Evolutionary conservation across 2,888 invertebrate genomes (phyloP), one percentile per base, ranked within the genome.

Genomic region (Zele albiditarsus): DNA sequence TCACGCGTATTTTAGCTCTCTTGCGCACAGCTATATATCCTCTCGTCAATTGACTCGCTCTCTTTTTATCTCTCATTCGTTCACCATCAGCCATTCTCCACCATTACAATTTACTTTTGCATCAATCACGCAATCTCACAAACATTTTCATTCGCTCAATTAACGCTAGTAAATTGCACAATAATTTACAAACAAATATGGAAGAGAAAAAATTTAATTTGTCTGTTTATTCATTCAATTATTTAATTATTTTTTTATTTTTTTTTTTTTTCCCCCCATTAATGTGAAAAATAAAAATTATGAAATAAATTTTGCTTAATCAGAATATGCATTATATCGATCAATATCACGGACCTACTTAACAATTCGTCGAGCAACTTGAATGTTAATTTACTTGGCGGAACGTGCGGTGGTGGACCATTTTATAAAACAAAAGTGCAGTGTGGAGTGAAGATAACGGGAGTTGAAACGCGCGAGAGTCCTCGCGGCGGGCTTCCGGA

Each of bases 41-140:
- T 68, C 73, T 28, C 68, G 78, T 77, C 76, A 75, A 78, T 74
- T 75, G 71, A 77, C 78, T 75, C 75, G 73, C 68, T 68, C 75
- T 75, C 62, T 71, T 60, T 63, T 28, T 58, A 25, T 38, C 14
- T 72, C 63, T 38, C 38, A 60, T 49, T 70, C 63, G 53, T 53
- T 53, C 53, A 53, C 20, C 53, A 53, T 53, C 20, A 53, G 20
- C 53, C 2, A 53, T 8, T 53, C 53, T 53, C 53, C 66, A 33
- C 28, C 74, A 66, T 62, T 71, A 42, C 46, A 20, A 33, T 58
- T 62, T 71, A 65, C 38, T 65, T 38, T 65, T 42, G 20, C 38
- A 65, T 42, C 49, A 42, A 27, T 67, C 46, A 46, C 28, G 67
- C 27, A 46, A 67, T 46, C 49, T 67, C 27, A 28, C 16, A 49